Evolutionary conservation across 2,113 vertebrate genomes (phyloP).

Genomic region (Brachypodius melanocephalos): DNA sequence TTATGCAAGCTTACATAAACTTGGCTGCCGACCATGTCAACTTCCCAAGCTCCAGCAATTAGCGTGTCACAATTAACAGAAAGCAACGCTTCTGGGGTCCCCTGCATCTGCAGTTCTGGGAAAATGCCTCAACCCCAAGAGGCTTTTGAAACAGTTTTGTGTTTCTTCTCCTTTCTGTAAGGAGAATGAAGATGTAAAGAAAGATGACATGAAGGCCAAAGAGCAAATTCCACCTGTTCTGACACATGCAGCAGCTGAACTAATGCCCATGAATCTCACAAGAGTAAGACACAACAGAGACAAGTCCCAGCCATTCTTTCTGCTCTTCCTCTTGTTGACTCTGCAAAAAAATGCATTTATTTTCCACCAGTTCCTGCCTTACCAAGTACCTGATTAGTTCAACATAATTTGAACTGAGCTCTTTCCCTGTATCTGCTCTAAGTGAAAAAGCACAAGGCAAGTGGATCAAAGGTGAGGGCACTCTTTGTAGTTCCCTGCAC

Average conservation of each 20-base stretch:
- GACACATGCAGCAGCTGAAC: constrained; percentile 1
- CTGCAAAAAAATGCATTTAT: neutral
- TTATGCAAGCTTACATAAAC: neutral
- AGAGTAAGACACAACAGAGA: neutral
- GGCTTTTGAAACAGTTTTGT: neutral
- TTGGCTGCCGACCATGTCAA: neutral
- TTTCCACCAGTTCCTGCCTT: neutral
- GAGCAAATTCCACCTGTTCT: constrained; percentile 25
- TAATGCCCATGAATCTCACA: neutral
- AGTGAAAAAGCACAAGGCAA: neutral
- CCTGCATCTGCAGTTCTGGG: neutral
- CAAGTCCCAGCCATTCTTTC: neutral
- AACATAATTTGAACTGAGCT: neutral
- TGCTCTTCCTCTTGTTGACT: neutral
- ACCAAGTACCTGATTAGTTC: neutral
- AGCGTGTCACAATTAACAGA: neutral
- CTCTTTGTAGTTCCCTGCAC: neutral
- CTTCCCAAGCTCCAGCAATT: neutral
- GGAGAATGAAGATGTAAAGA: neutral
- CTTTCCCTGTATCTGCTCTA: neutral
- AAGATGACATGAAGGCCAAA: neutral
- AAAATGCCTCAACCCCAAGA: neutral
- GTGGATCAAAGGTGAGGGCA: neutral
- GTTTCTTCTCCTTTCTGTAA: neutral
- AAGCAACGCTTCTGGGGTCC: neutral